Conservation (phyloP, 2,113 vertebrate species). For the Bettongia penicillata region DNA sequence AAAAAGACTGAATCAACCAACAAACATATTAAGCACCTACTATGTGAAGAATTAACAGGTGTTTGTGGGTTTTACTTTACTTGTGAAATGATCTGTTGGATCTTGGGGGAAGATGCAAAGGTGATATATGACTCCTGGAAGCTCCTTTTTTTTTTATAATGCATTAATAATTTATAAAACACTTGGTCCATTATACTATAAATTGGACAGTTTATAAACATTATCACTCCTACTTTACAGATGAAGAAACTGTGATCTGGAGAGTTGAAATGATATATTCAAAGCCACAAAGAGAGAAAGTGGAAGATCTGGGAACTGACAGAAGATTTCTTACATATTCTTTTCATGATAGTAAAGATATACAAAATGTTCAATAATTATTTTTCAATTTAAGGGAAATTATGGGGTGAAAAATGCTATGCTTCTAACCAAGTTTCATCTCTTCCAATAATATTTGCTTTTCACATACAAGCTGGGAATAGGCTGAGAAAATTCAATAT, state of each 20-base stretch:
- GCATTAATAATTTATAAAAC: background rate
- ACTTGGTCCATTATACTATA: background rate
- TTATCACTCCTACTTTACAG: background rate
- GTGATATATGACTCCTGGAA: background rate
- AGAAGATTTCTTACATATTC: background rate
- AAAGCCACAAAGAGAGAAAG: background rate
- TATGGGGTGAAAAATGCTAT: background rate
- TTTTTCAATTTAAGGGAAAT: background rate
- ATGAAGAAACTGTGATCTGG: background rate
- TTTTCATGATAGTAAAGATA: background rate
- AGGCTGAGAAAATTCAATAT: background rate
- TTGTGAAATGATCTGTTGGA: background rate
- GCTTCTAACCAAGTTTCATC: background rate
- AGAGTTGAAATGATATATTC: background rate
- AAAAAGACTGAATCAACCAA: background rate
- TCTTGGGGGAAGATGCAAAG: background rate
- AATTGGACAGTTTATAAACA: background rate
- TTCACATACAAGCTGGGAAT: background rate
- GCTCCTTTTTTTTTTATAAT: background rate
- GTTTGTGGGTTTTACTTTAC: background rate
- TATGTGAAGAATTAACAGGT: background rate
- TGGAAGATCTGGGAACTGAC: background rate
- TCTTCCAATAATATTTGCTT: background rate
- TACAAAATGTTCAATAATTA: background rate
- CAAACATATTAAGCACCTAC: background rate